Conservation (phyloP, 1,140 invertebrate species). For the Platyscapa corneri region DNA sequence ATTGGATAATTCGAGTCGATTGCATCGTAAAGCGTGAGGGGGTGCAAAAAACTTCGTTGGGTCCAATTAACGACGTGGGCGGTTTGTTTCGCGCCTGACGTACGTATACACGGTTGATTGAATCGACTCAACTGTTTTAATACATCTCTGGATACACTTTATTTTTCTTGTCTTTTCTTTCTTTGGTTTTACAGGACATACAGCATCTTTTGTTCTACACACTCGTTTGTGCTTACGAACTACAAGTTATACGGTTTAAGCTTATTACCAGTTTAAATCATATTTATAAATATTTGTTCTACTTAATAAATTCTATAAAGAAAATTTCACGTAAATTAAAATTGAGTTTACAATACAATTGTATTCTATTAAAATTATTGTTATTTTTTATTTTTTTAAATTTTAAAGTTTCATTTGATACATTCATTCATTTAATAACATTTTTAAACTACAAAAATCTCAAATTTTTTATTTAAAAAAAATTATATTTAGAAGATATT, state of each 20-base stretch:
- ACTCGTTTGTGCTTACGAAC: not conserved
- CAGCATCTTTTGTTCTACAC: not conserved
- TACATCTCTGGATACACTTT: constrained; percentile 30
- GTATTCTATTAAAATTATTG: too few relatives aligned
- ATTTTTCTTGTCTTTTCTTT: not conserved
- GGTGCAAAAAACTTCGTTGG: constrained; percentile 2
- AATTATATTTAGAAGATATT: too few relatives aligned
- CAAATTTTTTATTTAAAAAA: too few relatives aligned
- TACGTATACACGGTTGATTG: constrained; percentile 31
- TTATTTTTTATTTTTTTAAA: too few relatives aligned
- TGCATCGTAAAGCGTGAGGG: constrained; percentile 42
- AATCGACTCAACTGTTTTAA: not conserved
- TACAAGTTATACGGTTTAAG: not conserved
- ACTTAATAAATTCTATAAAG: too few relatives aligned
- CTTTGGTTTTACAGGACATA: not conserved
- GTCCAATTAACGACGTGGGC: constrained; percentile 45
- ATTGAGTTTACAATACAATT: too few relatives aligned
- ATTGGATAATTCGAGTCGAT: constrained; percentile 47
- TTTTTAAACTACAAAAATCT: too few relatives aligned
- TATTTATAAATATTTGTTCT: not conserved
- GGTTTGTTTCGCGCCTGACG: constrained; percentile 10
- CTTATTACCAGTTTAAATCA: not conserved
- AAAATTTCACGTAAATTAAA: too few relatives aligned
- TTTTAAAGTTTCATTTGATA: too few relatives aligned
- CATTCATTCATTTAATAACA: too few relatives aligned